Evolutionary conservation across 2,113 vertebrate genomes (phyloP).

Genomic region (Puma concolor): DNA sequence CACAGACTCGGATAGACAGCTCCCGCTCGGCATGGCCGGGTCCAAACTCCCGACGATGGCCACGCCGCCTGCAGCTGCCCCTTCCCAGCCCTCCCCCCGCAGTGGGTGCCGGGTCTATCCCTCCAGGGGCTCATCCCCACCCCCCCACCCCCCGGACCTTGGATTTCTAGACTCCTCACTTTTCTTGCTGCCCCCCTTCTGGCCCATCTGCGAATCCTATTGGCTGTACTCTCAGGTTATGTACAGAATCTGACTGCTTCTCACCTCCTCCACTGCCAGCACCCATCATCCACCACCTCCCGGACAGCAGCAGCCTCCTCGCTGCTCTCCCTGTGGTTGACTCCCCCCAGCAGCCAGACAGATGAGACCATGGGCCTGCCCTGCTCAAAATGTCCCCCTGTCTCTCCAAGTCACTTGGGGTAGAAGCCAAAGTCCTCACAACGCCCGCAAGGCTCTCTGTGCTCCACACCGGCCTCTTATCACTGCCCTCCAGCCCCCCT

Average conservation of each 20-base stretch:
- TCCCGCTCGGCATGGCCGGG: not conserved
- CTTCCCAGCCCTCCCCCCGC: not conserved
- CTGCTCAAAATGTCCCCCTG: not conserved
- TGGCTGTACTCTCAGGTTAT: not conserved
- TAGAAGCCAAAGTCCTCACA: not conserved
- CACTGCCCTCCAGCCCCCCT: not conserved
- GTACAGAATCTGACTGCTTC: not conserved
- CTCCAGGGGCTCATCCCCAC: not conserved
- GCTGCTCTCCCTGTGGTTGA: not conserved
- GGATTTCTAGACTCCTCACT: not conserved
- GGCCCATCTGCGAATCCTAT: not conserved
- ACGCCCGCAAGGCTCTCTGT: not conserved
- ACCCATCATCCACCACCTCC: too few species aligned
- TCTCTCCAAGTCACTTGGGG: not conserved
- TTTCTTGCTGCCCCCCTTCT: not conserved
- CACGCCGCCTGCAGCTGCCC: not conserved
- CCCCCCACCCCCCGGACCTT: not conserved
- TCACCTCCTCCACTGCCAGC: not conserved
- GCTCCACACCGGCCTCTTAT: too few species aligned
- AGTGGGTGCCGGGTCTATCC: not conserved
- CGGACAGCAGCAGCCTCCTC: not conserved
- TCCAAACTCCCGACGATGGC: not conserved
- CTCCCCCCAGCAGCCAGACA: not conserved
- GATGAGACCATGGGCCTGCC: not conserved
- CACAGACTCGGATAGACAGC: too few species aligned